phyloP scores from a whole-genome alignment of 2,113 vertebrate species.

The Prionailurus viverrinus region DNA sequence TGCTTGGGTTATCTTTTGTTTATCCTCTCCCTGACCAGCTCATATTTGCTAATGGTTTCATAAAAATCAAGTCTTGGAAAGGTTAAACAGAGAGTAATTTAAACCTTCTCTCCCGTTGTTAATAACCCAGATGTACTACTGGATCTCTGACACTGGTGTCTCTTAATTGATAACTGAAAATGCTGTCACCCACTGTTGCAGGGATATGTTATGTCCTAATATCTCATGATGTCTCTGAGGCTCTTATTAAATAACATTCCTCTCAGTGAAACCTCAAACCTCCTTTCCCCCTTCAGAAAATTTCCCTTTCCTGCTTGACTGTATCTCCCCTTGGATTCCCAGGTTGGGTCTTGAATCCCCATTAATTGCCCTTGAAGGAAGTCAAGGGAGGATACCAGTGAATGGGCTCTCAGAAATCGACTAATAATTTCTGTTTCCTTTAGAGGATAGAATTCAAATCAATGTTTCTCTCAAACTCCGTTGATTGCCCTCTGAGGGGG shows the following conservation, averaged over 20 bases:
- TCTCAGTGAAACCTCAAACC: background rate
- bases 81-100: slow-evolving; percentile 26
- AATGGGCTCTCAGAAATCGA: background rate
- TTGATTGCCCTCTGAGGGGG: background rate
- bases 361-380: background rate
- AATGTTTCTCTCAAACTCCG: background rate
- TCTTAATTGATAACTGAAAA: slow-evolving; percentile 14
- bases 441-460: slow-evolving; percentile 29
- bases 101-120: slow-evolving; percentile 25
- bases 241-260: background rate
- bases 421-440: background rate
- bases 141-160: background rate
- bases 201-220: background rate
- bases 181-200: background rate
- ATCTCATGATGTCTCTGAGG: background rate
- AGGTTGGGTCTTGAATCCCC: background rate
- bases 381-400: background rate
- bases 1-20: background rate
- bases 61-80: slow-evolving; percentile 1
- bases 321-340: background rate
- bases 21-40: background rate
- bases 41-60: background rate
- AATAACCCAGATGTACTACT: background rate
- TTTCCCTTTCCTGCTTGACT: background rate
- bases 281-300: background rate